Evolutionary conservation across 1,140 invertebrate species (phyloP).

Genomic region (Meloidogyne hapla): DNA sequence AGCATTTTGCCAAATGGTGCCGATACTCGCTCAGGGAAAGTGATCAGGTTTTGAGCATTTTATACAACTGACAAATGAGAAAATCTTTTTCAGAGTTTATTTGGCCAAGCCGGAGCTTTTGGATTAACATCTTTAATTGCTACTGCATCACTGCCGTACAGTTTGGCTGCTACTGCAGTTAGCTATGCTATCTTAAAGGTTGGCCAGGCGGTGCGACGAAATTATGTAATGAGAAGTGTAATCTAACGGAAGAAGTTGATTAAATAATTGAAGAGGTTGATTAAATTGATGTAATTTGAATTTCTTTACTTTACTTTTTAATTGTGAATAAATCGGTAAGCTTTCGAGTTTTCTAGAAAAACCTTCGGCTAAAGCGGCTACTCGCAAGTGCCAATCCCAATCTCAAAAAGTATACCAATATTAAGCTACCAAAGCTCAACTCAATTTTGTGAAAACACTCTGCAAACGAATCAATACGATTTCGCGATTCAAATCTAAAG

Average conservation of each 20-base stretch:
- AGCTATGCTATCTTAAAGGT: neutral
- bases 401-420: too few species aligned
- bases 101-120: slow-evolving; percentile 9
- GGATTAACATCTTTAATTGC: neutral
- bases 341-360: too few species aligned
- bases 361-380: too few species aligned
- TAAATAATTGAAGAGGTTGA: neutral
- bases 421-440: too few species aligned
- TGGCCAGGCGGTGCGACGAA: neutral
- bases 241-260: neutral
- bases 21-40: slow-evolving; percentile 23
- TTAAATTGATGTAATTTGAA: neutral
- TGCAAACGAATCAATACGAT: too few species aligned
- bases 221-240: neutral
- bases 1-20: slow-evolving; percentile 36
- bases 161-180: neutral
- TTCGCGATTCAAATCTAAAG: too few species aligned
- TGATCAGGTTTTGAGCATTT: slow-evolving; percentile 16
- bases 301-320: neutral
- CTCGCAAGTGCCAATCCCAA: too few species aligned
- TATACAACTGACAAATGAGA: too few species aligned
- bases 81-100: slow-evolving; percentile 9
- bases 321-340: too few species aligned
- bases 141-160: slow-evolving; percentile 11
- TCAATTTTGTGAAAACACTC: too few species aligned